Conservation (phyloP, 2,888 invertebrate genomes). For the Eudasyphora cyanicolor region DNA sequence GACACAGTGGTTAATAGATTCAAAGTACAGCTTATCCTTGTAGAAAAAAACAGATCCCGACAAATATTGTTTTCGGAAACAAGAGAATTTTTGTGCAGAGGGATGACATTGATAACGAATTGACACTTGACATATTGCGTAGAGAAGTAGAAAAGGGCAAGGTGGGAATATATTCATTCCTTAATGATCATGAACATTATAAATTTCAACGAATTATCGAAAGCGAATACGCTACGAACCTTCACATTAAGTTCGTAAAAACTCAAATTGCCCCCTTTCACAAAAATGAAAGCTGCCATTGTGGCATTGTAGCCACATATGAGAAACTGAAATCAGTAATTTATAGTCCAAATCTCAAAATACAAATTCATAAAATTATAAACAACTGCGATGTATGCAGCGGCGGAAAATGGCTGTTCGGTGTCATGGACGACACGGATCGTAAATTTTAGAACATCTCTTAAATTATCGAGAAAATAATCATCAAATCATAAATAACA, state of each 20-base stretch:
- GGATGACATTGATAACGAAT: constrained; percentile 13
- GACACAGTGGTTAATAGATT: constrained; percentile 10
- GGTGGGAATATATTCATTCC: constrained; percentile 20
- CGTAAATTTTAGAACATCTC: too few relatives aligned
- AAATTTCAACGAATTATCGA: not conserved
- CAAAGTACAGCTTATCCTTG: not conserved
- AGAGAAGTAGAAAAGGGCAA: constrained; percentile 22
- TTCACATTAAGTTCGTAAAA: constrained; percentile 17
- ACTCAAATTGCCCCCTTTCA: constrained; percentile 39
- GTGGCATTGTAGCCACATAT: constrained; percentile 36
- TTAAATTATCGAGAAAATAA: too few relatives aligned
- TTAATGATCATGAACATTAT: not conserved
- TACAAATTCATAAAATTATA: constrained; percentile 33
- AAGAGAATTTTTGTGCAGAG: constrained; percentile 21
- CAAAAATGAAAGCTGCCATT: constrained; percentile 32
- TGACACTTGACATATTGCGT: constrained; percentile 18
- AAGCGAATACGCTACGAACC: constrained; percentile 1
- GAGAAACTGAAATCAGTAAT: constrained; percentile 12
- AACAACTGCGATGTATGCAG: not conserved
- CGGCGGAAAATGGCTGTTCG: not conserved
- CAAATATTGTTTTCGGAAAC: not conserved
- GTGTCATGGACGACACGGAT: not conserved
- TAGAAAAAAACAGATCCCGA: not conserved
- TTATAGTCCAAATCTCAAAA: constrained; percentile 25
- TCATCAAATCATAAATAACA: not conserved